phyloP scores from a whole-genome alignment of 2,113 vertebrate genomes.

The Hippocampus comes region DNA sequence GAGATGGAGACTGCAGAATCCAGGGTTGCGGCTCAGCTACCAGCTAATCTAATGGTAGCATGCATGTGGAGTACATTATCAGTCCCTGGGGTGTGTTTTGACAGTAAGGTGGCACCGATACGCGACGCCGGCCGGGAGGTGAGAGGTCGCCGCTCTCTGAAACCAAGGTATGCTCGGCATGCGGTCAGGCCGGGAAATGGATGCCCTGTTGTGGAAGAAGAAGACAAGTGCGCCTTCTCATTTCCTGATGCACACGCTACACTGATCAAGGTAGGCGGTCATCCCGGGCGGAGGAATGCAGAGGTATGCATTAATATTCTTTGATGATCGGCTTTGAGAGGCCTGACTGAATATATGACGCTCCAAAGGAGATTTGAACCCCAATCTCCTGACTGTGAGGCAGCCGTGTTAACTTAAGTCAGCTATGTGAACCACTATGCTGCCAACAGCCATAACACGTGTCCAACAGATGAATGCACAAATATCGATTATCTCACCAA shows the following conservation, averaged over 20 bases:
- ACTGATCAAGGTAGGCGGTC: constrained; percentile 59
- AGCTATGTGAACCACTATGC: neutral
- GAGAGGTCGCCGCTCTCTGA: constrained; percentile 49
- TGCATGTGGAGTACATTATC: neutral
- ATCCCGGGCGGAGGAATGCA: constrained; percentile 58
- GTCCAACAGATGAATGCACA: neutral
- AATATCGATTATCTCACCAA: neutral
- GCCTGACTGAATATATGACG: constrained; percentile 29
- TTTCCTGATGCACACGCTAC: constrained; percentile 52
- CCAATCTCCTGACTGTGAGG: neutral
- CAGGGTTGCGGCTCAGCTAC: neutral
- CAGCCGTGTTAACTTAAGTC: neutral
- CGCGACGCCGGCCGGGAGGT: constrained; percentile 42
- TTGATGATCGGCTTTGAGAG: neutral
- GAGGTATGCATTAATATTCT: constrained; percentile 26
- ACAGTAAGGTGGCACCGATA: constrained; percentile 32
- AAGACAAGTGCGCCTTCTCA: constrained; percentile 1
- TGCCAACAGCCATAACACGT: neutral
- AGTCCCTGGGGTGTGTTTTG: constrained; percentile 18
- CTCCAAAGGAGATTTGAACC: constrained; percentile 6
- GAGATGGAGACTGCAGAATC: neutral
- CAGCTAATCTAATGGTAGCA: neutral
- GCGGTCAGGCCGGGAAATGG: constrained; percentile 41
- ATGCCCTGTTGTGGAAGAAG: constrained; percentile 37
- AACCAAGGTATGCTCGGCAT: constrained; percentile 55